These are phyloP conservation scores for Phragmatobia fuliginosa DNA, from an alignment of 2,888 invertebrate genomes.

Conservation along the genomic window DNA sequence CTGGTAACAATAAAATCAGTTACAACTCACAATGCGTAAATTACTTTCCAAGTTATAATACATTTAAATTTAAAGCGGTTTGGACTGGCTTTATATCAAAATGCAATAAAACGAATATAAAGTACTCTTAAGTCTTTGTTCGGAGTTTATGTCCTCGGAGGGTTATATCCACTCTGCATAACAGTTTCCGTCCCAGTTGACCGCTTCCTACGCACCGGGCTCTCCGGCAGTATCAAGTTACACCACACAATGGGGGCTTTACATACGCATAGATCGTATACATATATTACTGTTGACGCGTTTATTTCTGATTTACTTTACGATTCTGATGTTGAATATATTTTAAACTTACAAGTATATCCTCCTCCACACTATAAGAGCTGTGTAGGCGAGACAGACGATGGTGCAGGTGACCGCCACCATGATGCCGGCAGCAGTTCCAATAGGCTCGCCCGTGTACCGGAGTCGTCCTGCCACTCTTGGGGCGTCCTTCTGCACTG, in stretches of 20 bases:
- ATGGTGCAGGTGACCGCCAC: conserved; percentile 76
- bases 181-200: conserved; percentile 70
- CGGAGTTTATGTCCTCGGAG: conserved; percentile 45
- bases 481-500: conserved; percentile 68
- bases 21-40: conserved; percentile 18
- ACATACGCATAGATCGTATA: conserved; percentile 36
- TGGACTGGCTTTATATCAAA: conserved; percentile 36
- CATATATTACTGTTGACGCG: not conserved
- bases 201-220: conserved; percentile 75
- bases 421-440: conserved; percentile 79
- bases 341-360: conserved; percentile 75
- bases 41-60: conserved; percentile 13
- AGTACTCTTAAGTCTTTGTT: conserved; percentile 47
- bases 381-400: conserved; percentile 75
- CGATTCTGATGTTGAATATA: not conserved
- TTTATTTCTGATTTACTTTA: conserved; percentile 1
- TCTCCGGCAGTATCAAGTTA: conserved; percentile 65
- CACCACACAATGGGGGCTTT: conserved; percentile 63
- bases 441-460: conserved; percentile 67
- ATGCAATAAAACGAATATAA: conserved; percentile 49
- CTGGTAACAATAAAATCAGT: conserved; percentile 62
- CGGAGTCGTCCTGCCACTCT: conserved; percentile 51
- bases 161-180: conserved; percentile 44
- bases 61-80: conserved; percentile 13
- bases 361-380: conserved; percentile 78